These are phyloP conservation scores for Trachemys scripta DNA, from an alignment of 2,113 vertebrate genomes.

Conservation along the genomic window DNA sequence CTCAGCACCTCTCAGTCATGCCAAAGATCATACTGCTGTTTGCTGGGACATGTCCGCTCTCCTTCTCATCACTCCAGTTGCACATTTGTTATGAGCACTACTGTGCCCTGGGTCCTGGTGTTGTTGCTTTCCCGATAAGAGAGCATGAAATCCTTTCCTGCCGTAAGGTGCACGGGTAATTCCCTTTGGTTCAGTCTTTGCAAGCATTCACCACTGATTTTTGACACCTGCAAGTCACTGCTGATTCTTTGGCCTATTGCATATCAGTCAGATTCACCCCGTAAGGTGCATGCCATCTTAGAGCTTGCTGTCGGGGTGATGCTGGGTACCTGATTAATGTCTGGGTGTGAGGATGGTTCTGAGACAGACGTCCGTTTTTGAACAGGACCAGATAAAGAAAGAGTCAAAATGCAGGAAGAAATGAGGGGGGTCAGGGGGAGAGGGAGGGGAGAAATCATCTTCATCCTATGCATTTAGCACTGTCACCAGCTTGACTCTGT, in stretches of 20 bases:
- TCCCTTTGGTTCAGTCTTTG: neutral
- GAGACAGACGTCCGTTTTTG: neutral
- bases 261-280: neutral
- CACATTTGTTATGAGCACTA: neutral
- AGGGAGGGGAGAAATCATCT: neutral
- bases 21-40: neutral
- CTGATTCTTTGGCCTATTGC: neutral
- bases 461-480: rapidly evolving
- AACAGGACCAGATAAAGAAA: neutral
- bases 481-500: neutral
- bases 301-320: neutral
- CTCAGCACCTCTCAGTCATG: neutral
- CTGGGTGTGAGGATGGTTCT: too few relatives aligned
- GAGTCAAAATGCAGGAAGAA: neutral
- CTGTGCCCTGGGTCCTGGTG: neutral
- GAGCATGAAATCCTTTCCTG: neutral
- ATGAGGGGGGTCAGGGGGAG: neutral
- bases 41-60: neutral
- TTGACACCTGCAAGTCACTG: neutral
- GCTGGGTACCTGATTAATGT: neutral
- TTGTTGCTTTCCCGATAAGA: neutral
- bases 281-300: rapidly evolving
- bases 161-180: neutral
- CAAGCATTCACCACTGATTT: neutral
- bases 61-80: rapidly evolving